phyloP scores from a whole-genome alignment of 2,797 vertebrate species.

The Gymnodraco acuticeps region DNA sequence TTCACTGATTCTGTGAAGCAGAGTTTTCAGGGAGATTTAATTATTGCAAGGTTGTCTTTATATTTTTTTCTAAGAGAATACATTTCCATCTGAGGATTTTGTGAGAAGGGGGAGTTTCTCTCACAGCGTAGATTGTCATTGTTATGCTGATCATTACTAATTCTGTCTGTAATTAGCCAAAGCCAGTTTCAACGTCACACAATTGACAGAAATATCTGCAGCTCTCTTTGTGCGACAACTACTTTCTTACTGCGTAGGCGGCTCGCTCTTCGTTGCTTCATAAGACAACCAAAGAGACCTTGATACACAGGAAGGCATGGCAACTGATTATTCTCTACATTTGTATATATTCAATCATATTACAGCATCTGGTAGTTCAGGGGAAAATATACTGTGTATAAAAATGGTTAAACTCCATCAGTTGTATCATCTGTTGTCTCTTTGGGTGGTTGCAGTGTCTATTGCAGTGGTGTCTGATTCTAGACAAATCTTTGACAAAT shows the following conservation, averaged over 20 bases:
- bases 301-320: slow-evolving; percentile 54
- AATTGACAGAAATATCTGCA: slow-evolving; percentile 55
- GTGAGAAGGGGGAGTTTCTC: slow-evolving; percentile 10
- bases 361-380: not conserved
- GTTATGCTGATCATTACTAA: slow-evolving; percentile 10
- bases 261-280: not conserved
- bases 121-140: not conserved
- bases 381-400: not conserved
- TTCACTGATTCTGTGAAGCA: slow-evolving; percentile 26
- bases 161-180: slow-evolving; percentile 34
- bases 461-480: not conserved
- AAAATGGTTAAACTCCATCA: not conserved
- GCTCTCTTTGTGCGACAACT: slow-evolving; percentile 26
- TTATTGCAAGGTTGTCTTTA: not conserved
- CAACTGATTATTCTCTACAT: slow-evolving; percentile 46
- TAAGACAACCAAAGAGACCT: slow-evolving; percentile 26
- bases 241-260: not conserved
- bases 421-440: not conserved
- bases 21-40: not conserved
- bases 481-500: not conserved
- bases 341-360: slow-evolving; percentile 20
- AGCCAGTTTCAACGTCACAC: slow-evolving; percentile 44
- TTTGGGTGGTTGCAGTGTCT: not conserved
- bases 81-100: slow-evolving; percentile 26
- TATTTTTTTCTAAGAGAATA: slow-evolving; percentile 6